Evolutionary conservation across 2,888 invertebrate genomes (phyloP), one percentile per base, ranked within the genome.

Genomic region (Lycophotia porphyrea): DNA sequence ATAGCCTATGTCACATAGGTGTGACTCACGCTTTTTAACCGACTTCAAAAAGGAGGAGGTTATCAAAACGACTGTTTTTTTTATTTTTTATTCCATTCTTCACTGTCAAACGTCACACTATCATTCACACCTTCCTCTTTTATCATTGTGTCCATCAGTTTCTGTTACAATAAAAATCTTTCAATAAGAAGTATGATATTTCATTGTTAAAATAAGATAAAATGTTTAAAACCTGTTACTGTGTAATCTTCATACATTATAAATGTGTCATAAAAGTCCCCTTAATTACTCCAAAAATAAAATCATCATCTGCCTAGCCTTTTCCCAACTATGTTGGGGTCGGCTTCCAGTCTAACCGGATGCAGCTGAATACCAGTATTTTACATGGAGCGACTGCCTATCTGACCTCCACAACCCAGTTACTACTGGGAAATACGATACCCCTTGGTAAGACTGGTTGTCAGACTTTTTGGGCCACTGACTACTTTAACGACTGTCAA

Each of bases 221-320:
- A 39, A 15, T 4, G 3, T n/a, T 63, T 27, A 18, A 39, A 63
- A 42, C 39, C 39, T n/a, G n/a, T 39, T 39, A 4, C n/a, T 15
- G n/a, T 63, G n/a, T 15, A 63, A 63, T 39, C 39, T n/a, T 18
- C 39, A 61, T 39, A 39, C 18, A n/a, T n/a, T n/a, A n/a, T n/a
- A n/a, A 7, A 39, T 8, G 63, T 63, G 39, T 39, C n/a, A 63
- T 39, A 39, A 81, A 74, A 61, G 39, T 58, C 39, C 31, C 15
- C 31, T 73, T 66, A 73, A 80, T 74, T 58, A n/a, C 52, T 49
- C 5, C 5, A 18, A 36, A 64, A 70, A n/a, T 31, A 9, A 18
- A 47, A 49, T 21, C 9, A n/a, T n/a, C n/a, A n/a, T n/a, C n/a
- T n/a, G n/a, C n/a, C n/a, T n/a, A n/a, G n/a, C n/a, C n/a, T n/a